A percentile compares a stretch with the other conserved stretches of the same genome.
Conservation (phyloP, 2,797 vertebrate genomes). For the Hirundo rustica region DNA sequence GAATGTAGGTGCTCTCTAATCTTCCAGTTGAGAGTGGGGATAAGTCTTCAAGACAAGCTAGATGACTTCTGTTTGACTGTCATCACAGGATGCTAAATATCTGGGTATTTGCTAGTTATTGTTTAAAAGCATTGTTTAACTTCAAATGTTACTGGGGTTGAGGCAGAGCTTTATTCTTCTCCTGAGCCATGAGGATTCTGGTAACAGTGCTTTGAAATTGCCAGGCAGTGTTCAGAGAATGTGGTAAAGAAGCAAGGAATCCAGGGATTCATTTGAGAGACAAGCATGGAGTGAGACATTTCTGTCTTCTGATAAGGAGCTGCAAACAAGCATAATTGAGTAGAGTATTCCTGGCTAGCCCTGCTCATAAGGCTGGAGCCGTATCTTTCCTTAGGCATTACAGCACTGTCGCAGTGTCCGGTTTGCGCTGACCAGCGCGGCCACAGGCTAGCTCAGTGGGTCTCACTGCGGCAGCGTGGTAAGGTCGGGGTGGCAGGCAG, state of each 20-base stretch:
- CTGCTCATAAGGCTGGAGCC: neutral
- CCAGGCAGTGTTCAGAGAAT: neutral
- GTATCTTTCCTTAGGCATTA: neutral
- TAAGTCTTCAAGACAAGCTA: neutral
- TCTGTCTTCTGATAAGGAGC: neutral
- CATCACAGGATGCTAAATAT: neutral
- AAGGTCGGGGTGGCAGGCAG: no score
- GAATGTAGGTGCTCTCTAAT: neutral
- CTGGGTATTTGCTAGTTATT: neutral
- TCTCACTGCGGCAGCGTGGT: no score
- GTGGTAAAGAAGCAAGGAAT: neutral
- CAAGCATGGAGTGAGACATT: neutral
- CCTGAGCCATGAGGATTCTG: neutral
- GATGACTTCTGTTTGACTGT: neutral
- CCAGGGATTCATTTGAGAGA: neutral
- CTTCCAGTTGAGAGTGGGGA: neutral
- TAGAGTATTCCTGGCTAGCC: neutral
- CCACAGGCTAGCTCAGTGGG: no score
- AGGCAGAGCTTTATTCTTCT: neutral
- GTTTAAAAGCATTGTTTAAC: neutral
- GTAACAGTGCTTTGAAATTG: neutral
- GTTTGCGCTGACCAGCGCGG: no score
- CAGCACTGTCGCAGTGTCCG: no score
- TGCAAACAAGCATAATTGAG: neutral
- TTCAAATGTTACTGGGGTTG: neutral